Percentiles rank a stretch among this genome's conserved stretches.
Evolutionary conservation across 2,888 invertebrate genomes (phyloP).

Genomic region (Prionchulus punctatus): DNA sequence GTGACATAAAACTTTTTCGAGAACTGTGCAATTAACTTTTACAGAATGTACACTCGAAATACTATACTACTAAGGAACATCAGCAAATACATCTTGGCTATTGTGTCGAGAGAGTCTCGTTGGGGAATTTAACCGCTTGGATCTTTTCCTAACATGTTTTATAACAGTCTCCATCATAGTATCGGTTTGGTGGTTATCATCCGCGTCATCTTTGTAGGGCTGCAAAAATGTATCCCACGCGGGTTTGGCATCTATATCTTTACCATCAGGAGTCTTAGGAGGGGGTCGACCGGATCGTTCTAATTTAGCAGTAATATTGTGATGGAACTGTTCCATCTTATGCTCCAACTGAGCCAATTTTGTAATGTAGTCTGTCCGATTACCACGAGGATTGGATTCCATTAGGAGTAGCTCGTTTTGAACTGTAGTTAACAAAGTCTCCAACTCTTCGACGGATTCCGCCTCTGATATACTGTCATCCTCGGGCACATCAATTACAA

Average conservation of each 20-base stretch:
- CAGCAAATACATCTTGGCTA: too few species aligned
- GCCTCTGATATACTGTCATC: background rate
- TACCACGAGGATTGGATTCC: slow-evolving; percentile 14
- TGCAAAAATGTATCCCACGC: background rate
- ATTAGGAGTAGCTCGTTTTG: slow-evolving; percentile 16
- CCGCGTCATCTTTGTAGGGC: background rate
- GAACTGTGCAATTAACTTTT: too few species aligned
- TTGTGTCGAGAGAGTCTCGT: background rate
- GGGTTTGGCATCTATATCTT: background rate
- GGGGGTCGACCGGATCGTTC: background rate
- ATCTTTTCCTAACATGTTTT: background rate
- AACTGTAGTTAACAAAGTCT: slow-evolving; percentile 15
- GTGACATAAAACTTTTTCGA: too few species aligned
- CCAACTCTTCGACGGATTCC: slow-evolving; percentile 15
- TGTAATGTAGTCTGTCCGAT: slow-evolving; percentile 12
- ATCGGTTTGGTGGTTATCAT: background rate
- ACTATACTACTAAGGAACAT: too few species aligned
- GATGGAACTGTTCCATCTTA: slow-evolving; percentile 16
- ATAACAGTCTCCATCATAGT: background rate
- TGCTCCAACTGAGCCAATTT: slow-evolving; percentile 15
- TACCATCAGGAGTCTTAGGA: background rate
- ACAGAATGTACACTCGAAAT: too few species aligned
- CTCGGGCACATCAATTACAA: background rate
- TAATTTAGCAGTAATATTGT: slow-evolving; percentile 8
- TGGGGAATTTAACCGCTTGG: background rate